Evolutionary conservation across 2,113 vertebrate species (phyloP).

Genomic region (Collichthys lucidus): DNA sequence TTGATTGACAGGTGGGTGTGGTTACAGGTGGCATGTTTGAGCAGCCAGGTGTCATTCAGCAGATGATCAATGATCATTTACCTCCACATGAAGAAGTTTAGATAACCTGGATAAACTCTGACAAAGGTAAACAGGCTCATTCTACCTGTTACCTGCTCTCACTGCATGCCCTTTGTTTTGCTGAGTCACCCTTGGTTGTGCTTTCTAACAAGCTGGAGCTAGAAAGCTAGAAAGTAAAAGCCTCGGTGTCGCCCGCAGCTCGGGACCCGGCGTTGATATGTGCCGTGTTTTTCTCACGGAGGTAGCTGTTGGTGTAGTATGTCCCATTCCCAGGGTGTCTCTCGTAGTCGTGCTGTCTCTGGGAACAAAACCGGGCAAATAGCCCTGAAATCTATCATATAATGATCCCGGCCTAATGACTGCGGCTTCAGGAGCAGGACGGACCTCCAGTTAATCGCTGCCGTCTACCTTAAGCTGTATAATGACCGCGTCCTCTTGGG

Average conservation of each 20-base stretch:
- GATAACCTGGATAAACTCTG: not conserved
- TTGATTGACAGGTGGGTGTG: no score
- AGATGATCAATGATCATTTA: not conserved
- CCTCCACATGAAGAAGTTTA: not conserved
- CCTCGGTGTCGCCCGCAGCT: conserved; percentile 35
- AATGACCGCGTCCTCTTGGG: conserved; percentile 58
- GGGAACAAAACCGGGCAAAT: conserved; percentile 85
- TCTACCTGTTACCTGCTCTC: not conserved
- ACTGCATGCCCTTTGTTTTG: not conserved
- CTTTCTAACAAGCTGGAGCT: conserved; percentile 1
- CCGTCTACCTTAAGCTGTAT: conserved; percentile 71
- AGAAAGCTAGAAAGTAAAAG: conserved; percentile 3
- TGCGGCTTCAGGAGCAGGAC: conserved; percentile 70
- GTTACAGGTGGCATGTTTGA: no score
- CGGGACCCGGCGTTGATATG: conserved; percentile 43
- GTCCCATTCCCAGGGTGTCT: conserved; percentile 85
- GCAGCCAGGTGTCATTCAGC: no score
- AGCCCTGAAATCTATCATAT: conserved; percentile 87
- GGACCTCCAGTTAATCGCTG: conserved; percentile 71
- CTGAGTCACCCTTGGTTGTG: not conserved
- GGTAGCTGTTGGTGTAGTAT: conserved; percentile 83
- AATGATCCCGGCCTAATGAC: conserved; percentile 82
- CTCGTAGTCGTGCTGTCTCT: conserved; percentile 77
- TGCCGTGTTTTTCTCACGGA: conserved; percentile 81
- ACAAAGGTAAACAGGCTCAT: no score